These are phyloP conservation scores for Busseola fusca DNA, from an alignment of 2,888 invertebrate genomes.

Conservation along the genomic window DNA sequence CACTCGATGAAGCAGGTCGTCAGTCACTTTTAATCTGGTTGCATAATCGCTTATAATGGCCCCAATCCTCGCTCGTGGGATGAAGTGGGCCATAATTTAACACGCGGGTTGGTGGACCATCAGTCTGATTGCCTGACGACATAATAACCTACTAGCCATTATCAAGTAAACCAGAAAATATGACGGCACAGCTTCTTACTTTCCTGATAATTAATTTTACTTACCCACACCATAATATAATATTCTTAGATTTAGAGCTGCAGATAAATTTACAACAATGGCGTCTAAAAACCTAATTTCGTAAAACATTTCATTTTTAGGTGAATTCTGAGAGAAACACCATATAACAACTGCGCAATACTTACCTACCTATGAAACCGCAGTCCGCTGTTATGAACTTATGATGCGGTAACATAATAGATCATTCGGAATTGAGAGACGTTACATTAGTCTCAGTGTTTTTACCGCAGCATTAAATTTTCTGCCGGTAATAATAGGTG, in stretches of 20 bases:
- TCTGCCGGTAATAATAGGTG: background rate
- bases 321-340: slow-evolving; percentile 26
- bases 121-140: too few species aligned
- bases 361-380: slow-evolving; percentile 38
- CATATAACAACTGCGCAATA: slow-evolving; percentile 1
- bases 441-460: slow-evolving; percentile 26
- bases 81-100: background rate
- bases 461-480: slow-evolving; percentile 12
- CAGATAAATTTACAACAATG: background rate
- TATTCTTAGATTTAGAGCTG: background rate
- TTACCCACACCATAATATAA: background rate
- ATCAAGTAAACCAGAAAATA: background rate
- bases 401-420: slow-evolving; percentile 39
- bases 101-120: background rate
- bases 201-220: background rate
- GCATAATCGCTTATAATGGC: too few species aligned
- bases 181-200: background rate
- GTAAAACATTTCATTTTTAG: background rate
- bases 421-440: slow-evolving; percentile 41
- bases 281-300: too few species aligned
- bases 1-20: background rate
- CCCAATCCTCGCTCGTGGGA: background rate
- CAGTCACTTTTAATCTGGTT: background rate
- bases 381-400: slow-evolving; percentile 11
- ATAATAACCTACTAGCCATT: background rate